These are phyloP conservation scores for Saimiri boliviensis DNA, from an alignment of 2,113 vertebrate genomes.

Conservation along the genomic window DNA sequence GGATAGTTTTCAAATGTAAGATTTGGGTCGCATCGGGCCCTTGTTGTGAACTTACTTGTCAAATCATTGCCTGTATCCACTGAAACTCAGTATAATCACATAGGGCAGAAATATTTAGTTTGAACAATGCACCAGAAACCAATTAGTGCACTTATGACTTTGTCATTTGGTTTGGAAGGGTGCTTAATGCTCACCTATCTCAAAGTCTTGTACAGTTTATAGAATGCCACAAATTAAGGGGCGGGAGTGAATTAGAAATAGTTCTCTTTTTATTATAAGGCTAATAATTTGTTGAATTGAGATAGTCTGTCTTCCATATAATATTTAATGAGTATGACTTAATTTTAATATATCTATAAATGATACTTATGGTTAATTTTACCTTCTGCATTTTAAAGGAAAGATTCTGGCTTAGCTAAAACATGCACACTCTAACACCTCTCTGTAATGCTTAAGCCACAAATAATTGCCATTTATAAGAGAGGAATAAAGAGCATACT, in stretches of 20 bases:
- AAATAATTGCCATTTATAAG: not conserved
- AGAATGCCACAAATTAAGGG: not conserved
- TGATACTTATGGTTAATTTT: conserved; percentile 33
- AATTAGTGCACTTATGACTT: conserved; percentile 5
- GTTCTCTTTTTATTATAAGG: conserved; percentile 27
- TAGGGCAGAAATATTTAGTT: not conserved
- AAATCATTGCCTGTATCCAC: not conserved
- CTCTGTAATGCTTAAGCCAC: not conserved
- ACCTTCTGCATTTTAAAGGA: conserved; percentile 33
- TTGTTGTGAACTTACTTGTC: not conserved
- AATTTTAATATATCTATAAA: conserved; percentile 13
- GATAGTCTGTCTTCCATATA: not conserved
- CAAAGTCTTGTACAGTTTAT: not conserved
- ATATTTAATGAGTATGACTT: not conserved
- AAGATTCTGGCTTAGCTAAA: not conserved
- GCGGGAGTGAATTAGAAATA: not conserved
- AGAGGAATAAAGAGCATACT: not conserved
- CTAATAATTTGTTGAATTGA: conserved; percentile 36
- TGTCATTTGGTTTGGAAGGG: not conserved
- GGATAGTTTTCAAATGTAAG: conserved; percentile 36
- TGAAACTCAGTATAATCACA: not conserved
- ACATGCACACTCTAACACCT: not conserved
- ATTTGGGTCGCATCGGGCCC: not conserved
- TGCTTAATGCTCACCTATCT: not conserved
- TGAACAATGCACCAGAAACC: not conserved